These are phyloP conservation scores for Peromyscus melanophrys DNA, from an alignment of 2,797 vertebrate genomes.

Conservation along the genomic window DNA sequence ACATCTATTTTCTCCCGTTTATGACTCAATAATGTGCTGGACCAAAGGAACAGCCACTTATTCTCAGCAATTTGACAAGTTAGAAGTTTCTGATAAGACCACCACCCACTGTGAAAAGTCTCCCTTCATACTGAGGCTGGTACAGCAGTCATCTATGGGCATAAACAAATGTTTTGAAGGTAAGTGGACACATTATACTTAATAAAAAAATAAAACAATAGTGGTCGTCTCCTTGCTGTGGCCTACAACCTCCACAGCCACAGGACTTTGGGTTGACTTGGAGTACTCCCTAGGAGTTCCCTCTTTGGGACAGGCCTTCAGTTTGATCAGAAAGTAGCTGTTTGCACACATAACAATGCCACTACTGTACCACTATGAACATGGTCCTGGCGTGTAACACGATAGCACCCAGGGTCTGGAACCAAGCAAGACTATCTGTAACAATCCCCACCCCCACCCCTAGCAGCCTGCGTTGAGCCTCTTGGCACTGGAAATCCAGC, in stretches of 20 bases:
- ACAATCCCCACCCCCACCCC: background rate
- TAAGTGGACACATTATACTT: background rate
- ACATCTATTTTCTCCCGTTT: background rate
- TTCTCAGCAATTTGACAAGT: background rate
- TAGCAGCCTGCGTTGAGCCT: background rate
- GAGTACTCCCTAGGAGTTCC: too few relatives aligned
- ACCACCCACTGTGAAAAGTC: background rate
- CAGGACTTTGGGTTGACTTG: background rate
- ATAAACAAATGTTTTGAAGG: background rate
- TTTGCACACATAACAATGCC: background rate
- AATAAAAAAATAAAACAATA: background rate
- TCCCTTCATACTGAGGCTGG: background rate
- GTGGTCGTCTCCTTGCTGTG: background rate
- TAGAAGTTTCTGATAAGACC: background rate
- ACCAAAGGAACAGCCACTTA: background rate
- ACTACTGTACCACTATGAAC: too few relatives aligned
- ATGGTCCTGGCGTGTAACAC: background rate
- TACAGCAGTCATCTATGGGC: background rate
- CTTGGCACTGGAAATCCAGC: background rate
- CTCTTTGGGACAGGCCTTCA: too few relatives aligned
- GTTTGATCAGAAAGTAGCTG: too few relatives aligned
- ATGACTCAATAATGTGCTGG: rapidly evolving
- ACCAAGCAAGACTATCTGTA: background rate
- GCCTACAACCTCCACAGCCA: background rate
- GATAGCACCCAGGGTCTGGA: background rate